These are phyloP conservation scores for Eilema caniola DNA, from an alignment of 2,888 invertebrate species.

Conservation along the genomic window DNA sequence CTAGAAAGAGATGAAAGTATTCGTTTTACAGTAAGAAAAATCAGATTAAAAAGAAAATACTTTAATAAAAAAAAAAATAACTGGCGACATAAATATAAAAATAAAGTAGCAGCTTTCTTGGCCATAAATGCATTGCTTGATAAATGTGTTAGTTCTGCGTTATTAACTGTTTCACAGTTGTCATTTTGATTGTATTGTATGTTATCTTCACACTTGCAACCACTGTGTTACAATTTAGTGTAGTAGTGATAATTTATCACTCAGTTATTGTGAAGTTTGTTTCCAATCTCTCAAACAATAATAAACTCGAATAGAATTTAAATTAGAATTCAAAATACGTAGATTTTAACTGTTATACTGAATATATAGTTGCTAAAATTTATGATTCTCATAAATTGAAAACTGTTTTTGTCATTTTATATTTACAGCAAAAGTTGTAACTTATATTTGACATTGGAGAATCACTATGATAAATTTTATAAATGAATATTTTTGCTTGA, in stretches of 20 bases:
- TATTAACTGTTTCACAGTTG: constrained; percentile 33
- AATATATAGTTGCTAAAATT: not conserved
- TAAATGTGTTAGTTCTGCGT: constrained; percentile 15
- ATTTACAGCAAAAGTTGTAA: not conserved
- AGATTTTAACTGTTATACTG: not conserved
- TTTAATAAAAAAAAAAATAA: not conserved
- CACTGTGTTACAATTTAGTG: not conserved
- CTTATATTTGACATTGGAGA: not conserved
- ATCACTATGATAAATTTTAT: not conserved
- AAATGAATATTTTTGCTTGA: not conserved
- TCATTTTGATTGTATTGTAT: constrained; percentile 30
- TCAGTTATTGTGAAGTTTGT: not conserved
- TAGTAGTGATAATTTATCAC: not conserved
- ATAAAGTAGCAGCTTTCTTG: not conserved
- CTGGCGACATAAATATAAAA: not conserved
- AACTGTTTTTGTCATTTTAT: constrained; percentile 4
- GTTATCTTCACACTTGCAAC: constrained; percentile 12
- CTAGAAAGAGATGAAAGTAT: no score
- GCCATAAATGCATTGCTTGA: constrained; percentile 3
- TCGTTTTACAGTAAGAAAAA: no score
- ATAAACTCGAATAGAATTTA: not conserved
- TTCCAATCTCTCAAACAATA: not conserved
- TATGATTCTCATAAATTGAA: not conserved
- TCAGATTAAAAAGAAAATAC: no score
- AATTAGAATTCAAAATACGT: not conserved